Conservation (phyloP, 2,797 vertebrate genomes). For the Esox lucius region DNA sequence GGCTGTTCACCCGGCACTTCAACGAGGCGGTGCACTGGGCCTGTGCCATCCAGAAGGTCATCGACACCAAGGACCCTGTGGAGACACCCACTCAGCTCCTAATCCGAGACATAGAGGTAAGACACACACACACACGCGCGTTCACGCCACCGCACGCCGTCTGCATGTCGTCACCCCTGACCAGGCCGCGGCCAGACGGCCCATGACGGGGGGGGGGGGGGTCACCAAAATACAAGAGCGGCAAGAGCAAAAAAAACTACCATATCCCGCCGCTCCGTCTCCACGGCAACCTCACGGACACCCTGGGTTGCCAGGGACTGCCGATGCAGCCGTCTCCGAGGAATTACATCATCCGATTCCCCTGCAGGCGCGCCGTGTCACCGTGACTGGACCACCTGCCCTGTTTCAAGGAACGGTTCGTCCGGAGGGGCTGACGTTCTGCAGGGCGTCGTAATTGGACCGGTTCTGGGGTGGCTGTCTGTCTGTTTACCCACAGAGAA, state of each 20-base stretch:
- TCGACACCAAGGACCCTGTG: conserved; percentile 87
- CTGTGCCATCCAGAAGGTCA: conserved; percentile 89
- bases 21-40: conserved; percentile 93
- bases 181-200: conserved; percentile 18
- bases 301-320: conserved; percentile 35
- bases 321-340: conserved; percentile 27
- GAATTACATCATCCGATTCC: conserved; percentile 46
- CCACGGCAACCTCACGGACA: conserved; percentile 49
- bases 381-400: conserved; percentile 17
- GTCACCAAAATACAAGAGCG: conserved; percentile 31
- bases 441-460: conserved; percentile 5
- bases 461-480: not conserved
- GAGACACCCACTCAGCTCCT: conserved; percentile 95
- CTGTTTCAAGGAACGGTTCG: conserved; percentile 11
- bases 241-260: conserved; percentile 11
- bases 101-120: conserved; percentile 91
- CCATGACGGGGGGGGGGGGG: conserved; percentile 39
- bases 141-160: conserved; percentile 11
- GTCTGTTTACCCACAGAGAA: conserved; percentile 2
- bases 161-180: not conserved
- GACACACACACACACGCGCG: conserved; percentile 1
- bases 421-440: not conserved
- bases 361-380: conserved; percentile 14
- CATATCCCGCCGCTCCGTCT: conserved; percentile 25
- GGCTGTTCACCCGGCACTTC: conserved; percentile 89